Evolutionary conservation across 2,797 vertebrate genomes (phyloP), one percentile per base, ranked within the genome.

Genomic region (Oryzias sinensis): DNA sequence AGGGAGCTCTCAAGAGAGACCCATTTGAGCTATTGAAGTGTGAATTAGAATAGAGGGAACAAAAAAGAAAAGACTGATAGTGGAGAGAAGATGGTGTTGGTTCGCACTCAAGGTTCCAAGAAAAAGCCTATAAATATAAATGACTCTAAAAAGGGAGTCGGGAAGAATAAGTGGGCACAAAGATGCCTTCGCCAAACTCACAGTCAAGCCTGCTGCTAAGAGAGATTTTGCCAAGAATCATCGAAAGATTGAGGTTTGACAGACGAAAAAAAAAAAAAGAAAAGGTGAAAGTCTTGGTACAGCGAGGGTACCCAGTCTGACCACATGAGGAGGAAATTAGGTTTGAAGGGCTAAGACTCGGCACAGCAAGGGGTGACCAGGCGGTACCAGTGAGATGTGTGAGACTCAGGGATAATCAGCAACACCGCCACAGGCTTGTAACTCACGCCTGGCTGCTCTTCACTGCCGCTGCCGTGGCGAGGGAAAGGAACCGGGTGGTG

Each of bases 341-440:
- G 43, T 74, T 72, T 63, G 43, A 65, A 49, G 43, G 65, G 67
- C 53, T 64, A 68, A 62, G 24, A 74, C 64, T 65, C 65, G 55
- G 43, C 51, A 37, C 62, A 49, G 72, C 46, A 49, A 53, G 62
- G 44, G 65, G 48, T 59, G 59, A 72, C 69, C 13, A 53, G 72
- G 61, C 22, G 41, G 54, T 61, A 74, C 54, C 67, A 68, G 65
- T 51, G 43, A 58, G 68, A 79, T 77, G 69, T 53, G 67, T 62
- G 55, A 57, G 68, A 61, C 59, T 68, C 59, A 7, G 59, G 68
- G 74, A 82, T 87, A 87, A 86, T 86, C 72, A 84, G 80, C 60
- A 67, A 76, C 67, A 60, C 56, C 20, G 46, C 82, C 62, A 68
- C 43, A 43, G 73, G 80, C 73, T 76, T 69, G 63, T 58, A 68